Evolutionary conservation across 2,797 vertebrate genomes (phyloP).

Genomic region (Myotis myotis): DNA sequence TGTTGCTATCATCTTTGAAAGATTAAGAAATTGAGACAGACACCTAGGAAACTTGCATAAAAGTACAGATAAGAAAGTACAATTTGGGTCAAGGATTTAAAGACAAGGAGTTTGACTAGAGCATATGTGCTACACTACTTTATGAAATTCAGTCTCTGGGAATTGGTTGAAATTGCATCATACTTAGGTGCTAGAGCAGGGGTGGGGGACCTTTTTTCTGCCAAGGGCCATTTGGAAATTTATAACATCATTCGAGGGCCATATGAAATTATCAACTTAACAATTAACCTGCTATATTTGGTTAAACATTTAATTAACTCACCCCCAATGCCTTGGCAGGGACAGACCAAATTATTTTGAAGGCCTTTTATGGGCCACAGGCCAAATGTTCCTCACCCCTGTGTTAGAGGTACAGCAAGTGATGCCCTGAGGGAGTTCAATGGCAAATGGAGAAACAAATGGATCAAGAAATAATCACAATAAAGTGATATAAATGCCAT

Average conservation of each 20-base stretch:
- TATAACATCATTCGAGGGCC: too few species aligned
- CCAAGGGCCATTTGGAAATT: too few species aligned
- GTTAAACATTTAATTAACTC: too few species aligned
- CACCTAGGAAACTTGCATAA: neutral
- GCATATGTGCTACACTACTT: neutral
- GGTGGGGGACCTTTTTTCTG: too few species aligned
- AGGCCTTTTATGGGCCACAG: too few species aligned
- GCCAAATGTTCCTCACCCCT: too few species aligned
- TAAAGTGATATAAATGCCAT: neutral
- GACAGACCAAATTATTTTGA: too few species aligned
- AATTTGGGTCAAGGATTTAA: neutral
- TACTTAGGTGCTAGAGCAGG: neutral
- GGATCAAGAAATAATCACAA: slow-evolving; percentile 25
- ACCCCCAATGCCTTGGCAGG: too few species aligned
- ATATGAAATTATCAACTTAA: too few species aligned
- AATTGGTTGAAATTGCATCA: neutral
- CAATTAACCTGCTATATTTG: too few species aligned
- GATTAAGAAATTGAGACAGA: neutral
- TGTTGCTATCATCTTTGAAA: neutral
- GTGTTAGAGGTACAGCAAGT: neutral
- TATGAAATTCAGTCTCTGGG: slow-evolving; percentile 5
- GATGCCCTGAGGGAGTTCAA: slow-evolving; percentile 39
- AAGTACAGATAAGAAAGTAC: neutral
- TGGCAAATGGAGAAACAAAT: slow-evolving; percentile 39
- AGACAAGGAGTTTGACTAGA: neutral